A percentile compares a stretch with the other conserved stretches of the same genome.
Evolutionary conservation across 30 jellyfish, hydroid and myxozoan genomes (phyloP).

Genomic region (Pelagia noctiluca): DNA sequence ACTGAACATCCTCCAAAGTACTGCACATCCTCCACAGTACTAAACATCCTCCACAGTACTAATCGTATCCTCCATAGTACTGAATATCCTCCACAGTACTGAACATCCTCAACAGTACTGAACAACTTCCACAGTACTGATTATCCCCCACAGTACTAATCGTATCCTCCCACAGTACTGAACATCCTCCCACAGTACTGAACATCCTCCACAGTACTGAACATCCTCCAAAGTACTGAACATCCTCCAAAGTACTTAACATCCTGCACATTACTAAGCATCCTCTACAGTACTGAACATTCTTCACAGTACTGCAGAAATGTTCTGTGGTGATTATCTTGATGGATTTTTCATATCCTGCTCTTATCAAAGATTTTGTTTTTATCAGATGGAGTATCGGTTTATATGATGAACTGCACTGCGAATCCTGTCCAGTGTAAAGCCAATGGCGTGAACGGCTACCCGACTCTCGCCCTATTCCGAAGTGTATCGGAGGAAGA

Average conservation of each 20-base stretch:
- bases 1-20: too few species aligned
- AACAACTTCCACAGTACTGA: too few species aligned
- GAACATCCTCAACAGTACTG: too few species aligned
- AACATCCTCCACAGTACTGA: too few species aligned
- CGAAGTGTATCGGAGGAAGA: slow-evolving; percentile 60
- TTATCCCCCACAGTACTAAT: too few species aligned
- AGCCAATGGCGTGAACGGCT: slow-evolving; percentile 54
- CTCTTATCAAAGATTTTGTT: not conserved
- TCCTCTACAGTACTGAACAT: not conserved
- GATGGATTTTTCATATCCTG: not conserved
- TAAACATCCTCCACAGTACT: too few species aligned
- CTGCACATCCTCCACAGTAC: too few species aligned
- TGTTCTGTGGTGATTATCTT: not conserved
- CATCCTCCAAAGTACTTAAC: not conserved
- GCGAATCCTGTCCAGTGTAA: slow-evolving; percentile 52
- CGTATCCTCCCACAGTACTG: too few species aligned
- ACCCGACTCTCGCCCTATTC: slow-evolving; percentile 67
- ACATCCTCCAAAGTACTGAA: not conserved
- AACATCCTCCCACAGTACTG: too few species aligned
- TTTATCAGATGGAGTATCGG: slow-evolving; percentile 47
- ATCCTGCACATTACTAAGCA: not conserved
- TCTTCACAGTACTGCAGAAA: not conserved
- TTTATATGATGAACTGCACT: slow-evolving; percentile 73
- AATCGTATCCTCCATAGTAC: too few species aligned
- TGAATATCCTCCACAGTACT: too few species aligned